Base-by-base conservation (phyloP, 2,888 invertebrate genomes). In the Ophion ventricosus region DNA sequence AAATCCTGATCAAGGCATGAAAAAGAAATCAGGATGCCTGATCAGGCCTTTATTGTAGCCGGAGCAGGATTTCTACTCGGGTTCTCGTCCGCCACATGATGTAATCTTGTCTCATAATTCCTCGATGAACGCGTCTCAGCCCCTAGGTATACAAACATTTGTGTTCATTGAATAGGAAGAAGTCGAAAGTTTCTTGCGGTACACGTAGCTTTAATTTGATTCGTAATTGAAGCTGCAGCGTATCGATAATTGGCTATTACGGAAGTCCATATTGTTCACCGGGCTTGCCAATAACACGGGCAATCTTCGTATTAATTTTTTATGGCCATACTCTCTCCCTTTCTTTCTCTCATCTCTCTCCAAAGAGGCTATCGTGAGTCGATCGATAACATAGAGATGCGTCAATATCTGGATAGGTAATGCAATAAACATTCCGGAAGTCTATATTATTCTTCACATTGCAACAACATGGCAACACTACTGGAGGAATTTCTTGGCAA, bases 231-330 rank as follows among this genome's bases (percentile, higher is more conserved):
- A 79, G 70, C 79, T 83, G 79, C 74, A 70, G 75, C 74, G n/a
- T 79, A 75, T 74, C 83, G 75, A 79, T 79, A 75, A 83, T 83
- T 83, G 74, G 25, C 75, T 70, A 83, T 83, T 83, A 79, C 75
- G 83, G 83, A 83, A 83, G 83, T 83, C 79, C 73, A 83, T 57
- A 83, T 83, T 83, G 83, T 79, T 79, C 74, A 54, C 35, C 29
- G 17, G 70, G 26, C 14, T 74, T 69, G 69, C 74, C 35, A 74
- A 82, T 74, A 69, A 64, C 57, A 70, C 57, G 75, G 49, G 70
- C 64, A 79, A 83, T 83, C 79, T 79, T 83, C 63, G 75, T 79
- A 83, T 83, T 83, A 64, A 83, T 79, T 79, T 83, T 79, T 79
- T 79, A 75, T 70, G 56, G 70, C 63, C 63, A 40, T 5, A 26